A percentile compares a stretch with the other conserved stretches of the same genome.
Evolutionary conservation across 2,797 vertebrate genomes (phyloP).

Genomic region (Lophotriccus pileatus): DNA sequence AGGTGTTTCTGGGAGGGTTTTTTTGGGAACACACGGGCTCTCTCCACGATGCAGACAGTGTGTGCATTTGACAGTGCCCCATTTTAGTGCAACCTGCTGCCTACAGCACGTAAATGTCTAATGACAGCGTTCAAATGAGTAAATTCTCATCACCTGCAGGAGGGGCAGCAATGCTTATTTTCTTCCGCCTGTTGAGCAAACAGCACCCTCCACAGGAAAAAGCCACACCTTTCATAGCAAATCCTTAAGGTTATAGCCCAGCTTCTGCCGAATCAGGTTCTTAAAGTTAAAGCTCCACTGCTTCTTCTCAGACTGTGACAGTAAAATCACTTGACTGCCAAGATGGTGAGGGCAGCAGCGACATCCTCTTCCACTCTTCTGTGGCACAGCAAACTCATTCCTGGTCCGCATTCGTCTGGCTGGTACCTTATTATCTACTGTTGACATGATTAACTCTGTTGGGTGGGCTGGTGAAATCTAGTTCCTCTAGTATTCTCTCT

Average conservation of each 20-base stretch:
- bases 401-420: constrained; percentile 54
- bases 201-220: constrained; percentile 71
- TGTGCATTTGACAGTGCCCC: constrained; percentile 51
- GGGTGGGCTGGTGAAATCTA: constrained; percentile 80
- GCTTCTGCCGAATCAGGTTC: constrained; percentile 63
- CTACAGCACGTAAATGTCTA: constrained; percentile 64
- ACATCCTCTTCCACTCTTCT: constrained; percentile 65
- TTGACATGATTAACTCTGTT: constrained; percentile 84
- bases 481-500: constrained; percentile 85
- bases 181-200: constrained; percentile 69
- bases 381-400: constrained; percentile 67
- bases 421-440: constrained; percentile 79
- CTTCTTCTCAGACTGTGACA: constrained; percentile 70
- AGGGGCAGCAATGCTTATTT: constrained; percentile 68
- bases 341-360: constrained; percentile 57
- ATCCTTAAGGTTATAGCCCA: constrained; percentile 72
- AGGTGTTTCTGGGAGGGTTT: constrained; percentile 60
- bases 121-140: constrained; percentile 68
- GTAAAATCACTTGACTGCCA: constrained; percentile 65
- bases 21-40: constrained; percentile 59
- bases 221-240: constrained; percentile 70
- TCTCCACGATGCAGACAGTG: constrained; percentile 62
- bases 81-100: constrained; percentile 60
- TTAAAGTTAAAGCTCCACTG: constrained; percentile 59
- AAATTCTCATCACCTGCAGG: constrained; percentile 73